Conservation (phyloP, 2,888 invertebrate species). For the Chesias legatella region DNA sequence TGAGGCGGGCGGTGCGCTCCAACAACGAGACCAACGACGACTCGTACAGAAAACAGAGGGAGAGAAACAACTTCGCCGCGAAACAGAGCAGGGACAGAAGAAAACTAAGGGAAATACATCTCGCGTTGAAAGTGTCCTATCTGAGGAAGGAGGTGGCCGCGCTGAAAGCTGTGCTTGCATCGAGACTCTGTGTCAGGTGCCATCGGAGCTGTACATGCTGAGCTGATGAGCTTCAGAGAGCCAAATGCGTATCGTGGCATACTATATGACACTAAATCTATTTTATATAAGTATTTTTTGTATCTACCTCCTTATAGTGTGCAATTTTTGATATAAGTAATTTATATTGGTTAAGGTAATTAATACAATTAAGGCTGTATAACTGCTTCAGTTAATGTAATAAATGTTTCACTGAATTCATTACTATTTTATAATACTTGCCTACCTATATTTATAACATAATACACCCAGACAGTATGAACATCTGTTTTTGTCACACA, state of each 20-base stretch:
- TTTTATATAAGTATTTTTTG: background rate
- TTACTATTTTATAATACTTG: background rate
- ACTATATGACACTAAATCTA: too few relatives aligned
- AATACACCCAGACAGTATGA: too few relatives aligned
- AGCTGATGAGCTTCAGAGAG: too few relatives aligned
- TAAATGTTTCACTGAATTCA: conserved; percentile 10
- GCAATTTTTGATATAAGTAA: conserved; percentile 18
- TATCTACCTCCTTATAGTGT: conserved; percentile 10
- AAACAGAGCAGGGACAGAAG: conserved; percentile 95
- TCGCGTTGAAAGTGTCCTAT: conserved; percentile 92
- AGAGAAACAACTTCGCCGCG: conserved; percentile 96
- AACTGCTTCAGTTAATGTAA: conserved; percentile 3
- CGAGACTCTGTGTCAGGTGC: conserved; percentile 39
- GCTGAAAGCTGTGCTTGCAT: conserved; percentile 42
- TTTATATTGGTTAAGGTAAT: conserved; percentile 12
- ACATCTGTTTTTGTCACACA: too few relatives aligned
- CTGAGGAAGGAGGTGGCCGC: conserved; percentile 66
- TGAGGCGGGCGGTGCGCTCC: conserved; percentile 77
- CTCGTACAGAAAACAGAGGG: conserved; percentile 91
- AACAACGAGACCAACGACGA: conserved; percentile 81
- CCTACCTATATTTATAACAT: too few relatives aligned
- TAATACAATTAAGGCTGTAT: conserved; percentile 10
- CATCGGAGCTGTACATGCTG: conserved; percentile 32
- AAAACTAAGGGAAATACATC: conserved; percentile 94
- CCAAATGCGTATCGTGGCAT: too few relatives aligned